Base-by-base conservation (phyloP, 2,888 invertebrate species). In the Chaetogeoica ovagalla region DNA sequence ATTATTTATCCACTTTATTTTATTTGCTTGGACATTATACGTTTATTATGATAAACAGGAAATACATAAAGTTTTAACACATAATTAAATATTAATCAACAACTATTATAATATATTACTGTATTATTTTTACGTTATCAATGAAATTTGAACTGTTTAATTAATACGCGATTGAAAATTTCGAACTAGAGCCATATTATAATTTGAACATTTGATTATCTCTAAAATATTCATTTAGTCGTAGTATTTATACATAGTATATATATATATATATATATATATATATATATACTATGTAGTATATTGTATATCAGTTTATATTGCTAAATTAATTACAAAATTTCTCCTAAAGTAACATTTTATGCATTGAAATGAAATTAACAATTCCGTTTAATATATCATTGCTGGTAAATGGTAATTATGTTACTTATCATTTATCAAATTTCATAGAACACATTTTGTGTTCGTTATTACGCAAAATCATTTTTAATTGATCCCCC, bases 111-210 rank as follows among this genome's bases (percentile, higher is more conserved):
- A 39, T 65, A 15, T 55, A 21, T 11, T 39, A 21, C 30, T 2
- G 39, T 15, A 17, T 39, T n/a, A 1, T 17, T 71, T 2, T 30
- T n/a, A 48, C 15, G 11, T 11, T 48, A 62, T 73, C 62, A 23
- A 23, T 60, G 72, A 72, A 60, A 48, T 60, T 48, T 60, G n/a
- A 52, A 62, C n/a, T 30, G 4, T 8, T 48, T 62, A 73, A 13
- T 73, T 37, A 23, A 23, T 60, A 62, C 19, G 13, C 3, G 2
- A 52, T 52, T 30, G 52, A 15, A 30, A 72, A 62, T 30, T 11
- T n/a, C 7, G n/a, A 68, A 48, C 11, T 21, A 8, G 30, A 69
- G n/a, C 30, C 4, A 52, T 62, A 37, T 73, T 52, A 48, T 73
- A 72, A 30, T 6, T 39, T 19, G 21, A 71, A 43, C 23, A 15